Conservation (phyloP, 2,797 vertebrate genomes). For the Steatocranus sp. region DNA sequence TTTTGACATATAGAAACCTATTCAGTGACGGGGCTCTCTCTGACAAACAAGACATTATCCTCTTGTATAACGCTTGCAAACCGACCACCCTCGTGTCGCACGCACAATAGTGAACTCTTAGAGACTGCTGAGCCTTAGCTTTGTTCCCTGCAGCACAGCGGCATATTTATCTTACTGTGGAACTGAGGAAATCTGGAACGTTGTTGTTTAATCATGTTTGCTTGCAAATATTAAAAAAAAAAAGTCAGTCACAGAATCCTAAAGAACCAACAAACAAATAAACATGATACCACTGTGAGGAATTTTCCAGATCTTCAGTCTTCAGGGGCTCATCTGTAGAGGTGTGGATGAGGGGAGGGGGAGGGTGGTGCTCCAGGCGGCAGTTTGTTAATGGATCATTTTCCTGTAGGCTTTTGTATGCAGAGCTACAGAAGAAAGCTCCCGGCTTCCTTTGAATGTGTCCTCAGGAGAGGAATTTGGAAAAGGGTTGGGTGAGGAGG, state of each 20-base stretch:
- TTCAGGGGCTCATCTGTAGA: conserved; percentile 31
- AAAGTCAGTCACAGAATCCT: neutral
- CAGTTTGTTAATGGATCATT: conserved; percentile 61
- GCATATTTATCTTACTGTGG: neutral
- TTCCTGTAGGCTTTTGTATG: conserved; percentile 60
- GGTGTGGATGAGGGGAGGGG: neutral
- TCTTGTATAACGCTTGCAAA: conserved; percentile 7
- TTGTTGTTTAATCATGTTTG: neutral
- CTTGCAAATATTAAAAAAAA: neutral
- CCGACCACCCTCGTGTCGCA: neutral
- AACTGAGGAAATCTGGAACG: neutral
- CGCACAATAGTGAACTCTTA: neutral
- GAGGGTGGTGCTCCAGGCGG: neutral
- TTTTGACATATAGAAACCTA: conserved; percentile 24
- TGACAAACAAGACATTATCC: conserved; percentile 33
- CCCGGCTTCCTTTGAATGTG: conserved; percentile 38
- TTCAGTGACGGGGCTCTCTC: conserved; percentile 8
- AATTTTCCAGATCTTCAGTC: neutral
- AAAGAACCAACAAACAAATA: neutral
- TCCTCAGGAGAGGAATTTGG: conserved; percentile 30
- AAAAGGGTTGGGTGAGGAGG: neutral
- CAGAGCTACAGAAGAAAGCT: conserved; percentile 29
- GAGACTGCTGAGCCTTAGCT: neutral
- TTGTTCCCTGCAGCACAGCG: neutral
- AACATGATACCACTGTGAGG: neutral